These are phyloP conservation scores for Drosophila suzukii DNA, from an alignment of 1,140 invertebrate species.

Conservation along the genomic window DNA sequence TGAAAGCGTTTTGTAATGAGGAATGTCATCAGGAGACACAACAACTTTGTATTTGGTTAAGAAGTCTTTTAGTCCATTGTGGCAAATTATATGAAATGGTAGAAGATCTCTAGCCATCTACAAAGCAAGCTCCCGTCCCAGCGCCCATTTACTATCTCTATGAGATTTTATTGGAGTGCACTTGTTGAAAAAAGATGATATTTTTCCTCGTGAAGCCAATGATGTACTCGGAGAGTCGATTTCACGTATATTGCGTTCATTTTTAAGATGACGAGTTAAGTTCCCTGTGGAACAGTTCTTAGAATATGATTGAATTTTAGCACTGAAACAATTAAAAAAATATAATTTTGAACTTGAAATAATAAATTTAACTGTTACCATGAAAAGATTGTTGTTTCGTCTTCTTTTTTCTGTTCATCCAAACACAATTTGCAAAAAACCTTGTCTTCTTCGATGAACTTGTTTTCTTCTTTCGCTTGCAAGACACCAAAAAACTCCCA, in stretches of 20 bases:
- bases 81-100: too few species aligned
- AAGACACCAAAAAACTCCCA: slow-evolving; percentile 1
- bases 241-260: slow-evolving; percentile 2
- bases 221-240: not conserved
- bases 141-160: too few species aligned
- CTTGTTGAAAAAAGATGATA: too few species aligned
- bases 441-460: slow-evolving; percentile 3
- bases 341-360: not conserved
- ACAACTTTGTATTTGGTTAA: too few species aligned
- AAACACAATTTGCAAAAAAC: slow-evolving; percentile 4
- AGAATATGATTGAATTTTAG: slow-evolving; percentile 7
- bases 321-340: slow-evolving; percentile 6
- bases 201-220: too few species aligned
- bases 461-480: slow-evolving; percentile 1
- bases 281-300: slow-evolving; percentile 5
- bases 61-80: too few species aligned
- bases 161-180: too few species aligned
- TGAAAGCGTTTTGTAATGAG: too few species aligned
- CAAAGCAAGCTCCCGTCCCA: too few species aligned
- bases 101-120: too few species aligned
- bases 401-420: not conserved
- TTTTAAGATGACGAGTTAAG: slow-evolving; percentile 1
- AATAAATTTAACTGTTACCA: not conserved
- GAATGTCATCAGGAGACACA: too few species aligned
- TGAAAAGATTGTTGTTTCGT: not conserved